These are phyloP conservation scores for Prionace glauca DNA, from an alignment of 2,797 vertebrate species.

Conservation along the genomic window DNA sequence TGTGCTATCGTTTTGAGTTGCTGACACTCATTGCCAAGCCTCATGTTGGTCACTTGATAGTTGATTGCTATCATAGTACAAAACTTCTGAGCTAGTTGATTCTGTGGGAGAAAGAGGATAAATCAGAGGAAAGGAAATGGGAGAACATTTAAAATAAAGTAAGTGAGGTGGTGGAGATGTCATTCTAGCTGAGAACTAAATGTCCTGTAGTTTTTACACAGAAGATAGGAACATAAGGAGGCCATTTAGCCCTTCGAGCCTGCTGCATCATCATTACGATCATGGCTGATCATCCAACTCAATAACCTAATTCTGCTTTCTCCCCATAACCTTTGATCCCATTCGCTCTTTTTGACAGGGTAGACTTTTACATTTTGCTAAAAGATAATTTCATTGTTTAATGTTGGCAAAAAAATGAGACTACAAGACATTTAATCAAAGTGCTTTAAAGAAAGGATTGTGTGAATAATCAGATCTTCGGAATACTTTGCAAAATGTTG, in stretches of 20 bases:
- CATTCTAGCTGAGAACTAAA: not conserved
- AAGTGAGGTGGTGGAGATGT: no score
- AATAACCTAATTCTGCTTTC: no score
- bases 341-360: no score
- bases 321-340: no score
- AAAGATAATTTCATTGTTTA: not conserved
- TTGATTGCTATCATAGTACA: not conserved
- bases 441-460: not conserved
- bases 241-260: no score
- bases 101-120: not conserved
- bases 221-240: no score
- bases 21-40: not conserved
- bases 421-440: not conserved
- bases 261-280: no score
- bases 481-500: not conserved
- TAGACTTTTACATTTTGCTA: not conserved
- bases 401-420: conserved; percentile 1
- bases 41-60: not conserved
- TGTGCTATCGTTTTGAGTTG: not conserved
- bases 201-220: not conserved
- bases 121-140: not conserved
- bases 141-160: not conserved
- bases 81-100: not conserved
- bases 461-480: not conserved
- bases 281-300: no score